Evolutionary conservation across 1,140 invertebrate genomes (phyloP), one percentile per base, ranked within the genome.

Genomic region (Macrotrachela quadricornifera): DNA sequence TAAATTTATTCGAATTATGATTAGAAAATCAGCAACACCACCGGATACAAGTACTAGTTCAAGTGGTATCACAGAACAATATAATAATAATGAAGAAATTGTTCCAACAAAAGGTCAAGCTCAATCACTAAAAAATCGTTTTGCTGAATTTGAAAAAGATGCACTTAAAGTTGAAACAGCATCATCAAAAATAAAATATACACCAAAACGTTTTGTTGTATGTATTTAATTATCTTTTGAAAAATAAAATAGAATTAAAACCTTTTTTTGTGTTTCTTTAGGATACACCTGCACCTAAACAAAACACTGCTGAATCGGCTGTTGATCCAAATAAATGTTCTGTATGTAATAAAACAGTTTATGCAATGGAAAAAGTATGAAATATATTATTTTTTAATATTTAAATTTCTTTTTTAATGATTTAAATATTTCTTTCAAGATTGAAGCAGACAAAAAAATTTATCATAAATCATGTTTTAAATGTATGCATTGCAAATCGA

Each of bases 301-400:
- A 30, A 30, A 8, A 4, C 3, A 30, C 2, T 30, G 21, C 8
- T 30, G 21, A 30, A 30, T 36, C 42, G 14, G 43, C 10, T 38
- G 36, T 17, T 17, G 53, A 54, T 40, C 21, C 21, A 30, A 30
- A 2, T 30, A 59, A 64, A 38, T 67, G 65, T 55, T 51, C 51
- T 38, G 59, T 62, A 44, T 67, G 65, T 53, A 57, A 50, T 37
- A 68, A 68, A 49, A 60, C 59, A 37, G 66, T 67, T 17, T 67
- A 67, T 58, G 61, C 62, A 13, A 64, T 67, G 43, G 65, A 67
- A 42, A 60, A 58, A 49, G 73, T 82, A 42, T 30, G 21, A 8
- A 30, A 30, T 30, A n/a, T n/a, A n/a, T n/a, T n/a, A n/a, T n/a
- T n/a, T n/a, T 30, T 30, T 30, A 30, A 4, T 8, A 30, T 4